Evolutionary conservation across 2,888 invertebrate genomes (phyloP).

Genomic region (Druceiella hillmani): DNA sequence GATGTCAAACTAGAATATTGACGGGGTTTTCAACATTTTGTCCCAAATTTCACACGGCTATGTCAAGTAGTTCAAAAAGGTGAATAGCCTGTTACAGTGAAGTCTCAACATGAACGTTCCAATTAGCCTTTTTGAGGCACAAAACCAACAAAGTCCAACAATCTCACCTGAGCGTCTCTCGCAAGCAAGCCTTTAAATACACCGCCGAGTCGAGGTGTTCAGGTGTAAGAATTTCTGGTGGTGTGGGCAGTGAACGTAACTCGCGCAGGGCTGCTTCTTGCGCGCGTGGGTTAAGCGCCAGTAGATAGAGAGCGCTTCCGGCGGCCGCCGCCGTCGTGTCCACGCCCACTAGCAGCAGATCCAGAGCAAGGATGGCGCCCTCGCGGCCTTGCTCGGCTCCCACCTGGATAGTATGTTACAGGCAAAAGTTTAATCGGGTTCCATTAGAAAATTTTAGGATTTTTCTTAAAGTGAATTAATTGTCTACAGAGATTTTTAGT

Average conservation of each 20-base stretch:
- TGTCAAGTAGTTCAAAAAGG: too few relatives aligned
- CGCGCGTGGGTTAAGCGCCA: conserved; percentile 64
- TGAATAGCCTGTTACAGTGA: too few relatives aligned
- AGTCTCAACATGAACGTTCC: too few relatives aligned
- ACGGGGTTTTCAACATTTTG: too few relatives aligned
- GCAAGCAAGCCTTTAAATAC: conserved; percentile 70
- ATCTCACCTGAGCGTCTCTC: conserved; percentile 67
- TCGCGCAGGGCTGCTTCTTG: conserved; percentile 62
- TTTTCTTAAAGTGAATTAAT: too few relatives aligned
- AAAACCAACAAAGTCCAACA: neutral
- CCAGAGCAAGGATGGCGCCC: conserved; percentile 68
- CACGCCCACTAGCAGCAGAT: conserved; percentile 73
- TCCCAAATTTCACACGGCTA: too few relatives aligned
- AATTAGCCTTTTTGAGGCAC: neutral
- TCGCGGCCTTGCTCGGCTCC: conserved; percentile 35
- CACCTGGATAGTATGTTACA: too few relatives aligned
- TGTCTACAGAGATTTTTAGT: too few relatives aligned
- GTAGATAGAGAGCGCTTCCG: conserved; percentile 68
- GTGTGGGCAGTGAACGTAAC: conserved; percentile 52
- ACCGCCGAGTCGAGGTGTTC: conserved; percentile 59
- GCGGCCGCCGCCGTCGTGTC: conserved; percentile 77
- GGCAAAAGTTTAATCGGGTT: too few relatives aligned
- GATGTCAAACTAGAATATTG: too few relatives aligned
- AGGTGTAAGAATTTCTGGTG: conserved; percentile 50
- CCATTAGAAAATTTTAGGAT: too few relatives aligned